Conservation (phyloP, 2,113 vertebrate genomes). For the Chaetura pelagica region DNA sequence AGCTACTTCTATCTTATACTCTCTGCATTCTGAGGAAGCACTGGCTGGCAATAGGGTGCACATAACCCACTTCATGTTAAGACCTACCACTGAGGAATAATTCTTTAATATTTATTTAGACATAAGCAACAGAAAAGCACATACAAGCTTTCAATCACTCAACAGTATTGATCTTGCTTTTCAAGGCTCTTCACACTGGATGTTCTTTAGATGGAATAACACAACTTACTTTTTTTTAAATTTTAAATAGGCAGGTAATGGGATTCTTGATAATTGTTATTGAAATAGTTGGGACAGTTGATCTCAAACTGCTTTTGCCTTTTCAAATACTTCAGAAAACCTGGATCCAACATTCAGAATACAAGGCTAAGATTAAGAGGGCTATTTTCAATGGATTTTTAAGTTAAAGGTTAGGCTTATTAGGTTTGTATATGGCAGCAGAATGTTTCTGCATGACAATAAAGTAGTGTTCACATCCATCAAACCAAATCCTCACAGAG, state of each 20-base stretch:
- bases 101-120: neutral
- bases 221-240: neutral
- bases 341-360: neutral
- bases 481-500: neutral
- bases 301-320: neutral
- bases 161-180: neutral
- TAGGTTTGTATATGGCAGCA: neutral
- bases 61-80: neutral
- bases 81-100: neutral
- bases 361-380: neutral
- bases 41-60: fast-evolving
- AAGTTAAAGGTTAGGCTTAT: neutral
- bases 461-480: neutral
- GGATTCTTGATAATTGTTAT: neutral
- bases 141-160: neutral
- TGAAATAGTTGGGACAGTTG: neutral
- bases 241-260: neutral
- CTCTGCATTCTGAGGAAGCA: neutral
- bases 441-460: neutral
- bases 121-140: neutral
- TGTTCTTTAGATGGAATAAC: neutral
- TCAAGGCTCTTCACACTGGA: neutral
- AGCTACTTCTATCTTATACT: neutral
- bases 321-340: neutral
- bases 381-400: neutral